phyloP scores from a whole-genome alignment of 2,888 invertebrate species.

The Nomada hirtipes region DNA sequence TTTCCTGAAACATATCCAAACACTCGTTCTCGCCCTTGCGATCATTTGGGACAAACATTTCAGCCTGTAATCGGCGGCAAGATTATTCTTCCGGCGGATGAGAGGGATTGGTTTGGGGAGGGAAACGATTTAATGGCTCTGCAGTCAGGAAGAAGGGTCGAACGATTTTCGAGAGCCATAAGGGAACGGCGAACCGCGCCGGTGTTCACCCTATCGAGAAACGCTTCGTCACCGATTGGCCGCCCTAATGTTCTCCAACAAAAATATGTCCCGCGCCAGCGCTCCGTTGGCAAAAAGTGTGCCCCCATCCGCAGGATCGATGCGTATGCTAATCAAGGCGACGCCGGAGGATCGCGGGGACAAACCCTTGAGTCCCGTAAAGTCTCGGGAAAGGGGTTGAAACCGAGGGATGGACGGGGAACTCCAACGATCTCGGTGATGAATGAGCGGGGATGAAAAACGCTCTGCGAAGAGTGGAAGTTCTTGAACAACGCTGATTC shows the following conservation, averaged over 20 bases:
- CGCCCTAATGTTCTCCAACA: constrained; percentile 41
- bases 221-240: constrained; percentile 61
- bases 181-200: constrained; percentile 23
- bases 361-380: constrained; percentile 50
- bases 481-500: constrained; percentile 18
- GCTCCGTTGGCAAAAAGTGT: constrained; percentile 33
- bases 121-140: not conserved
- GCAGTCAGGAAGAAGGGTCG: not conserved
- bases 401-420: constrained; percentile 10
- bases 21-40: not conserved
- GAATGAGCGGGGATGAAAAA: constrained; percentile 30
- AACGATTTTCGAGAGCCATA: not conserved
- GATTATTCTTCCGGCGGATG: not conserved
- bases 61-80: not conserved
- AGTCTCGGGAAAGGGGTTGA: constrained; percentile 20
- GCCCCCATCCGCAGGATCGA: constrained; percentile 48
- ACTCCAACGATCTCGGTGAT: constrained; percentile 21
- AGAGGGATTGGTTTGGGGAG: not conserved
- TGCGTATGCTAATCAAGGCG: constrained; percentile 61
- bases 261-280: constrained; percentile 53
- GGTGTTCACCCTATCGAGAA: constrained; percentile 53
- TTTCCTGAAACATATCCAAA: not conserved
- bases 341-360: constrained; percentile 45
- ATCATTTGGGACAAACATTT: not conserved
- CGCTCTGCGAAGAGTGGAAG: constrained; percentile 14